These are phyloP conservation scores for Illadopsis cleaveri DNA, from an alignment of 2,113 vertebrate genomes.

Conservation along the genomic window DNA sequence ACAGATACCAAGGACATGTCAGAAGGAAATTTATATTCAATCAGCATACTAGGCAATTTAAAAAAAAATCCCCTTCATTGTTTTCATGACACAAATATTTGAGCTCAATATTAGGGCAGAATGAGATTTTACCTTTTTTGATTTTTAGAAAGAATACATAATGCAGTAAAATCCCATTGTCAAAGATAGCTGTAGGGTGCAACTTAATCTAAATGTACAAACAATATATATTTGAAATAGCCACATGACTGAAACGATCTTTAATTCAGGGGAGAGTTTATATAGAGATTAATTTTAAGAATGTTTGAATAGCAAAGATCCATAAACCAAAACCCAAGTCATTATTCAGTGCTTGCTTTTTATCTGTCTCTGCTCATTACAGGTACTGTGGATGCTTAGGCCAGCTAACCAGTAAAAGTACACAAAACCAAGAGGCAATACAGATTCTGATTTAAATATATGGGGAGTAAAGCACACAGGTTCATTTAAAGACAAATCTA, in stretches of 20 bases:
- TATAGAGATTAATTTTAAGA: conserved; percentile 11
- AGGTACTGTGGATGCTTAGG: background rate
- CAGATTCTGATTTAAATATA: background rate
- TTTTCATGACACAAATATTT: conserved; percentile 29
- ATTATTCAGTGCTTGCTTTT: conserved; percentile 12
- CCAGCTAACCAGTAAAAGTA: background rate
- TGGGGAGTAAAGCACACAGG: background rate
- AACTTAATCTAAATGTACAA: conserved; percentile 23
- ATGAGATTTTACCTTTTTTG: background rate
- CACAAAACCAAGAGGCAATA: background rate
- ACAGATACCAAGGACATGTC: background rate
- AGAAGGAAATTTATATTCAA: background rate
- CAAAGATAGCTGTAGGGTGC: background rate
- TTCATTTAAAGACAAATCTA: background rate
- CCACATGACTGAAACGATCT: background rate
- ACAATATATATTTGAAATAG: background rate
- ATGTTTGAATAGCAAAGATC: conserved; percentile 18
- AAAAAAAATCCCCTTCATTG: background rate
- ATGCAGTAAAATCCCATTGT: background rate
- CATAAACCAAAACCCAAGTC: background rate
- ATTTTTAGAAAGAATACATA: background rate
- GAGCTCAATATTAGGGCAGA: background rate
- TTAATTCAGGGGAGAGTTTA: background rate
- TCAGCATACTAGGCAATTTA: background rate
- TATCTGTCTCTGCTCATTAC: background rate